Conservation (phyloP, 1,140 invertebrate species). For the Rhagoletis zephyria region DNA sequence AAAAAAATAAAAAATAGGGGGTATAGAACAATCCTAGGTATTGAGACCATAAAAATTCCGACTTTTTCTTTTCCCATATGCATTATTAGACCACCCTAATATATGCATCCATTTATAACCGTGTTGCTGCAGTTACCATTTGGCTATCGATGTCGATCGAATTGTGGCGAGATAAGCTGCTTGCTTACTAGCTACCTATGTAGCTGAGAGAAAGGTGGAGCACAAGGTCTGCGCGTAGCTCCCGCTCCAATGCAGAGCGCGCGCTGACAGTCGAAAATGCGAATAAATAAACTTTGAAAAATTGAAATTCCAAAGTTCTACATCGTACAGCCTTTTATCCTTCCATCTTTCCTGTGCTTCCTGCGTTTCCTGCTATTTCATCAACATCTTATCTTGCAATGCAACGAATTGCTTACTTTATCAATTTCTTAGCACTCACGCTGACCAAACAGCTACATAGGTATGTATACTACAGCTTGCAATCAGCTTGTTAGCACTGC, state of each 20-base stretch:
- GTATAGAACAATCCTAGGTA: too few relatives aligned
- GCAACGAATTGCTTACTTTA: slow-evolving; percentile 2
- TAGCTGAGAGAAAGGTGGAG: neutral
- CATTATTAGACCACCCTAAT: neutral
- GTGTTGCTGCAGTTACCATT: neutral
- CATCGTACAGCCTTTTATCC: neutral
- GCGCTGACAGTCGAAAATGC: neutral
- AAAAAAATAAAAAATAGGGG: too few relatives aligned
- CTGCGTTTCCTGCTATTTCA: neutral
- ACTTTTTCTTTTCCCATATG: too few relatives aligned
- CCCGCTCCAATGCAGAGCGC: neutral
- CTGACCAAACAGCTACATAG: neutral
- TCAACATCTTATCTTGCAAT: neutral
- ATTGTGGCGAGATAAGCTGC: neutral
- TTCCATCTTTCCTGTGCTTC: neutral
- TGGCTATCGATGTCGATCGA: neutral
- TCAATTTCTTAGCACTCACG: neutral
- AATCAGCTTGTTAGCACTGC: neutral
- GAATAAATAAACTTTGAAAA: neutral
- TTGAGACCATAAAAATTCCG: too few relatives aligned
- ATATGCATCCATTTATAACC: neutral
- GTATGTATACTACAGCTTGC: neutral
- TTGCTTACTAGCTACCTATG: neutral
- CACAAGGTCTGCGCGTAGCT: too few relatives aligned
- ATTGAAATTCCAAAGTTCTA: neutral